Evolutionary conservation across 2,113 vertebrate species (phyloP), one percentile per base, ranked within the genome.

Genomic region (Phyllostomus discolor): DNA sequence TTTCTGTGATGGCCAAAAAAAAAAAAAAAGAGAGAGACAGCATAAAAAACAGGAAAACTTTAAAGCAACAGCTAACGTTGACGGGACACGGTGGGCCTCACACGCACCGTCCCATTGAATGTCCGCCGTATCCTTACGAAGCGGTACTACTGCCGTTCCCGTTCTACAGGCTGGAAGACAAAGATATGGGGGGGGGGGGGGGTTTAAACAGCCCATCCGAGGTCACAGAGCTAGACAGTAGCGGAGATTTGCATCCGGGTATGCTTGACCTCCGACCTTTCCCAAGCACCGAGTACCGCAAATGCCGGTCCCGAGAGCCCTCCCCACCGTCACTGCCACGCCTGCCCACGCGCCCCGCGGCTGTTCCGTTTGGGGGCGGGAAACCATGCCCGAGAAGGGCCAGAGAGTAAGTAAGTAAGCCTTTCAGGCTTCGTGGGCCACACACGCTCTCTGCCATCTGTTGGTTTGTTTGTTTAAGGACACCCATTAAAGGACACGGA

Each of bases 261-360:
- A 5, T 4, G 2, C 24, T 4, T 5, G 48, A 20, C 78, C 16
- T 64, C 15, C 26, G 22, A 41, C 33, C 72, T 66, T n/a, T 26
- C 31, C 1, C 1, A 3, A 64, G 26, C 26, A 3, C 43, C 0
- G 3, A 0, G 66, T 41, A 20, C 24, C 5, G 7, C 22, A 0
- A 16, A 19, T 0, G 4, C 22, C 35, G 9, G 0, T 26, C 1
- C 4, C 33, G 0, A 4, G 0, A 17, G 1, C 9, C 24, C 4
- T 10, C 24, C 26, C 6, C 9, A 0, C 1, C 1, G 0, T 11
- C 0, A 6, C 3, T 0, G 14, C n/a, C 2, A 1, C 41, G 12
- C 10, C 35, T 31, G 48, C 31, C 0, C 20, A 31, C 10, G 10
- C 48, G 15, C 10, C 10, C 31, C 5, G 46, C 0, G 57, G 24